phyloP scores from a whole-genome alignment of 2,113 vertebrate species.

The Xenopus tropicalis region UCB_Xtro_10.0 CM004443.2:117494001-117494500 shows the following conservation, averaged over 20 bases:
- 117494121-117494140: background rate
- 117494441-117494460: slow-evolving; percentile 38
- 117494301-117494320: slow-evolving; percentile 39
- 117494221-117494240: slow-evolving; percentile 20
- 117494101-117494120: too few species aligned
- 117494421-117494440: slow-evolving; percentile 43
- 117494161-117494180: slow-evolving; percentile 38
- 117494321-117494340: slow-evolving; percentile 41
- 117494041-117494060: too few species aligned
- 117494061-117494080: too few species aligned
- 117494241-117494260: slow-evolving; percentile 33
- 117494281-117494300: slow-evolving; percentile 42
- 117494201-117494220: slow-evolving; percentile 36
- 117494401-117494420: slow-evolving; percentile 45
- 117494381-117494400: slow-evolving; percentile 44
- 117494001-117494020: too few species aligned
- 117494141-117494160: background rate
- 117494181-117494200: slow-evolving; percentile 29
- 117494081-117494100: too few species aligned
- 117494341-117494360: slow-evolving; percentile 41
- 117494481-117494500: slow-evolving; percentile 28
- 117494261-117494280: slow-evolving; percentile 38
- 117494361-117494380: slow-evolving; percentile 42
- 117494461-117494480: slow-evolving; percentile 23
- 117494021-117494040: too few species aligned